Evolutionary conservation across 2,113 vertebrate species (phyloP).

Genomic region (Cygnus atratus): DNA sequence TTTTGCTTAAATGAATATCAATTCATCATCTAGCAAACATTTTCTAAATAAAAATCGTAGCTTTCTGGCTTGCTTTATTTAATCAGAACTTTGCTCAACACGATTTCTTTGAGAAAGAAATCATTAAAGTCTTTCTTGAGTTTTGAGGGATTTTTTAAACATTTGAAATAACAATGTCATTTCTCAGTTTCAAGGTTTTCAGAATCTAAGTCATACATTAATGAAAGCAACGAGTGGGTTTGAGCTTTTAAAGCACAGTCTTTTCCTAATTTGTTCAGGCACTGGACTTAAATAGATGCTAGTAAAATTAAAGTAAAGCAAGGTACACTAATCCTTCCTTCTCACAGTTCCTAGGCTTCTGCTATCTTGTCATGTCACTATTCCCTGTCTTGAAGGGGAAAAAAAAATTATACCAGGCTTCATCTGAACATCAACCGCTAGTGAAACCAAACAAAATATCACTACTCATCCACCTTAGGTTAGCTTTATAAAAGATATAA

Average conservation of each 20-base stretch:
- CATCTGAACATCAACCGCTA: background rate
- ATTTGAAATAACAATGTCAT: background rate
- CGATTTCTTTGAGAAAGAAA: background rate
- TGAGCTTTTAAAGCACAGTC: background rate
- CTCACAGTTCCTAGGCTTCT: background rate
- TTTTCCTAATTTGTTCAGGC: background rate
- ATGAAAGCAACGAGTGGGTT: background rate
- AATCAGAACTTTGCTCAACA: background rate
- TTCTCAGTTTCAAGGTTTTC: background rate
- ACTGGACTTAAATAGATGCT: background rate
- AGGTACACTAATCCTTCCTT: background rate
- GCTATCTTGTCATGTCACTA: background rate
- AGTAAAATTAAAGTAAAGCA: background rate
- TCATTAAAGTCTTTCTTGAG: background rate
- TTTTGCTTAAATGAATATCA: constrained; percentile 22
- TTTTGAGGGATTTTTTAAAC: background rate
- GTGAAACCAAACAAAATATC: background rate
- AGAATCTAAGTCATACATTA: background rate
- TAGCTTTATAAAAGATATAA: background rate
- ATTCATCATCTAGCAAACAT: constrained; percentile 14
- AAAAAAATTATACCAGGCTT: background rate
- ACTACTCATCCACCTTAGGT: background rate
- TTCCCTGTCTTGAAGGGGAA: background rate
- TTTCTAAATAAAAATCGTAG: background rate
- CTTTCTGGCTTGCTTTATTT: background rate